phyloP scores from a whole-genome alignment of 2,797 vertebrate species.

The Chelidonichthys spinosus region DNA sequence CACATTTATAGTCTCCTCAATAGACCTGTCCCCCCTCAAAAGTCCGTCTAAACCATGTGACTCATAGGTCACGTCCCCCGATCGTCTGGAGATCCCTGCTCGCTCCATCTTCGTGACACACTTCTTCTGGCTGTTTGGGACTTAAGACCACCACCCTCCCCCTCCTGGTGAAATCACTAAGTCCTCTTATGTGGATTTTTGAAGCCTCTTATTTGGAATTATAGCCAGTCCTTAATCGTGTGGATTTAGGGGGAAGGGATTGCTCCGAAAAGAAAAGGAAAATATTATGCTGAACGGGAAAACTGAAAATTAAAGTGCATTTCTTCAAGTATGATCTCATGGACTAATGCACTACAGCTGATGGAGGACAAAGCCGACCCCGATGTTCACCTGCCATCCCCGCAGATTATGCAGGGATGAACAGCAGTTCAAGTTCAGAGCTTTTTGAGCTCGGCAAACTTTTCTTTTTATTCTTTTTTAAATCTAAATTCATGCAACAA shows the following conservation, averaged over 20 bases:
- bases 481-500: constrained; percentile 37
- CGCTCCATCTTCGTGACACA: constrained; percentile 34
- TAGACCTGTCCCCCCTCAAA: constrained; percentile 3
- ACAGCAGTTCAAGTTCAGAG: too few relatives aligned
- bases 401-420: too few relatives aligned
- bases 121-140: constrained; percentile 44
- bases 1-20: constrained; percentile 17
- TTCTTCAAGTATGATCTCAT: neutral
- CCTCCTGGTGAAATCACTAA: constrained; percentile 53
- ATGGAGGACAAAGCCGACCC: neutral
- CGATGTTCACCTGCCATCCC: constrained; percentile 17
- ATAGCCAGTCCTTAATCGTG: constrained; percentile 70
- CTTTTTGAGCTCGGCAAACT: constrained; percentile 12
- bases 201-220: constrained; percentile 77
- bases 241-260: constrained; percentile 68
- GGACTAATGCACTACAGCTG: neutral
- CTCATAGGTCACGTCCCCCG: constrained; percentile 55
- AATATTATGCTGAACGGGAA: constrained; percentile 22
- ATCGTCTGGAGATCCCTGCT: constrained; percentile 37
- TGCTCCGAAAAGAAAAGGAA: constrained; percentile 57
- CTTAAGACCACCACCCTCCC: constrained; percentile 58
- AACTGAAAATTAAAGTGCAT: constrained; percentile 1
- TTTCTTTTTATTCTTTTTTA: too few relatives aligned
- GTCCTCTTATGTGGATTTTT: constrained; percentile 67
- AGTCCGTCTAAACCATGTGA: constrained; percentile 27